Percentiles rank a stretch among this genome's conserved stretches.
Evolutionary conservation across 2,888 invertebrate genomes (phyloP).

Genomic region (Chouioia cunea): DNA sequence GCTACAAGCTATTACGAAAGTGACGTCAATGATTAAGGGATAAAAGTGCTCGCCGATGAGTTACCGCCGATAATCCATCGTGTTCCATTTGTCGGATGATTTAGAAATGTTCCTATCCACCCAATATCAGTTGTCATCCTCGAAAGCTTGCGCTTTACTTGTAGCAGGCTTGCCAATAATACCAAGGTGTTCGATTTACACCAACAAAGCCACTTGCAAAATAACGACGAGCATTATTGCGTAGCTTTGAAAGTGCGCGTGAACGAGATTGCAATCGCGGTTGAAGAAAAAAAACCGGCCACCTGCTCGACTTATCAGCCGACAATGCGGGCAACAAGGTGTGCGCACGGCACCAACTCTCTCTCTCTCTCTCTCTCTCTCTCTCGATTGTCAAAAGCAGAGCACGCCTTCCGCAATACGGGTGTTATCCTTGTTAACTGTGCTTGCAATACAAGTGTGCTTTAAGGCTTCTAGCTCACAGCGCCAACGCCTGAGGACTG

Average conservation of each 20-base stretch:
- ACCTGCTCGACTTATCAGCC: too few relatives aligned
- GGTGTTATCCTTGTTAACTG: constrained; percentile 49
- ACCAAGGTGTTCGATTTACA: too few relatives aligned
- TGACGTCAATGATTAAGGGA: constrained; percentile 14
- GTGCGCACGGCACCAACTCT: constrained; percentile 47
- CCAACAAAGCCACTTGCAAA: too few relatives aligned
- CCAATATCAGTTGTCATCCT: too few relatives aligned
- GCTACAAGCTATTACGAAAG: constrained; percentile 17
- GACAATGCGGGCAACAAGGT: constrained; percentile 58
- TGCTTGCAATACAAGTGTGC: too few relatives aligned
- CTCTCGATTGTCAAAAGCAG: constrained; percentile 28
- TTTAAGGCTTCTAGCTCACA: too few relatives aligned
- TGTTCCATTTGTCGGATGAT: constrained; percentile 13
- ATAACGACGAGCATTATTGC: too few relatives aligned
- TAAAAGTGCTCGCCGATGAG: constrained; percentile 13
- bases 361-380: constrained; percentile 15
- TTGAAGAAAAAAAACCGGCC: too few relatives aligned
- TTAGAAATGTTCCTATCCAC: constrained; percentile 22
- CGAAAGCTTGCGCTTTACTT: background rate
- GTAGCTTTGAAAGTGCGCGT: too few relatives aligned
- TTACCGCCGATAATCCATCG: constrained; percentile 1
- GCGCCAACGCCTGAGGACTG: too few relatives aligned
- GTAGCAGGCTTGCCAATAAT: too few relatives aligned
- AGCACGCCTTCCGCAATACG: constrained; percentile 45
- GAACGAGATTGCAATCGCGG: too few relatives aligned